A percentile compares a stretch with the other conserved stretches of the same genome.
These are phyloP conservation scores for Micronisus gabar DNA, from an alignment of 2,113 vertebrate genomes.

Conservation along the genomic window DNA sequence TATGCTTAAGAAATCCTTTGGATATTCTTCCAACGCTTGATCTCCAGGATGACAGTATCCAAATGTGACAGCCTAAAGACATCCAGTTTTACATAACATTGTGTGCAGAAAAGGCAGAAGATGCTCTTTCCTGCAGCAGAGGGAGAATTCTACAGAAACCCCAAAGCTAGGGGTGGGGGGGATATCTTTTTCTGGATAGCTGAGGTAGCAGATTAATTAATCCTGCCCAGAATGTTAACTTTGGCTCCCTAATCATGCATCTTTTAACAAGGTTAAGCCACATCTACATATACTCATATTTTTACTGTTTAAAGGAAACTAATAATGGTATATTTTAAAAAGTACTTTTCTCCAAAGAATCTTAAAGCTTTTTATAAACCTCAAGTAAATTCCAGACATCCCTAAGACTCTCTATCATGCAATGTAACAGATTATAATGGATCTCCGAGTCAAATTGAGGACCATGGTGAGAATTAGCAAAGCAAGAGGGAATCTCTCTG, in stretches of 20 bases:
- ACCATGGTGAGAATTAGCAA: not conserved
- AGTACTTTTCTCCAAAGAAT: not conserved
- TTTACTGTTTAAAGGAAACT: not conserved
- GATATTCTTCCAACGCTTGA: conserved; percentile 19
- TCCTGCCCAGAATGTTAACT: not conserved
- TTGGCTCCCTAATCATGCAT: not conserved
- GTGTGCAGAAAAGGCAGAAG: not conserved
- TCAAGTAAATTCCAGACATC: not conserved
- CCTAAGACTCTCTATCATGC: not conserved
- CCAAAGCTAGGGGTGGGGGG: not conserved
- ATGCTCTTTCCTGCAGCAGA: not conserved
- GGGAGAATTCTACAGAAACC: not conserved
- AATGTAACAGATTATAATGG: not conserved
- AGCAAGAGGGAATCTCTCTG: not conserved
- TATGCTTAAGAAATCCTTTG: conserved; percentile 19
- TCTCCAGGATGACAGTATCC: not conserved
- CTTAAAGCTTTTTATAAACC: not conserved
- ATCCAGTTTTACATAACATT: not conserved
- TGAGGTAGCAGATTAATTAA: not conserved
- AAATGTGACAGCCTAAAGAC: conserved; percentile 13
- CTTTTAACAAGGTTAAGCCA: not conserved
- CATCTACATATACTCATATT: not conserved
- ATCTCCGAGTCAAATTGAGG: not conserved
- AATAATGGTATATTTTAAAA: not conserved
- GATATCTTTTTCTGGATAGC: not conserved